Percentiles rank a stretch among this genome's conserved stretches.
These are phyloP conservation scores for Hirudinaria manillensis DNA, from an alignment of 2,888 invertebrate species.

Conservation along the genomic window DNA sequence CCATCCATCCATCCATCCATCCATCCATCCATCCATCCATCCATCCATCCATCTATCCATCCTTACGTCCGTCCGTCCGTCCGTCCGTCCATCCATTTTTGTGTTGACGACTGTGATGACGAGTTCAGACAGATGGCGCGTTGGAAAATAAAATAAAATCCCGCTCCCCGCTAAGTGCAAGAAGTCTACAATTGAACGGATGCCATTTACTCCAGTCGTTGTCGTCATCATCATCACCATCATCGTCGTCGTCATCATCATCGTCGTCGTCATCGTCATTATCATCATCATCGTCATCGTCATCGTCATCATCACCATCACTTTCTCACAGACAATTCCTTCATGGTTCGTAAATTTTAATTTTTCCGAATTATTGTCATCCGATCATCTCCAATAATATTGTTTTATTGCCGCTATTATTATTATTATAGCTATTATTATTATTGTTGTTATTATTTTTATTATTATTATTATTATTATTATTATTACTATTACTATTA, in stretches of 20 bases:
- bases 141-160: neutral
- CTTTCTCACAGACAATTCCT: neutral
- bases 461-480: too few species aligned
- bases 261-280: conserved; percentile 2
- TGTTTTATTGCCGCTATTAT: too few species aligned
- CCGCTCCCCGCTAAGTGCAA: too few species aligned
- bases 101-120: too few species aligned
- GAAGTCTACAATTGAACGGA: too few species aligned
- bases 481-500: too few species aligned
- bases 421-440: too few species aligned
- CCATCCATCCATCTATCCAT: conserved; percentile 11
- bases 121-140: neutral
- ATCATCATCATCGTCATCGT: conserved; percentile 14
- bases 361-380: too few species aligned
- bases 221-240: neutral
- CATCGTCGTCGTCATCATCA: conserved; percentile 4
- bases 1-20: conserved; percentile 13
- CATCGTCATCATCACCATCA: neutral
- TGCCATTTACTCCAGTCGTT: too few species aligned
- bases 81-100: neutral
- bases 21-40: conserved; percentile 9
- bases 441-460: too few species aligned
- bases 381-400: too few species aligned
- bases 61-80: neutral
- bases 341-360: neutral